Percentiles rank a stretch among this genome's conserved stretches.
Conservation (phyloP, 2,888 invertebrate genomes). For the Blastobasis lacticolella region DNA sequence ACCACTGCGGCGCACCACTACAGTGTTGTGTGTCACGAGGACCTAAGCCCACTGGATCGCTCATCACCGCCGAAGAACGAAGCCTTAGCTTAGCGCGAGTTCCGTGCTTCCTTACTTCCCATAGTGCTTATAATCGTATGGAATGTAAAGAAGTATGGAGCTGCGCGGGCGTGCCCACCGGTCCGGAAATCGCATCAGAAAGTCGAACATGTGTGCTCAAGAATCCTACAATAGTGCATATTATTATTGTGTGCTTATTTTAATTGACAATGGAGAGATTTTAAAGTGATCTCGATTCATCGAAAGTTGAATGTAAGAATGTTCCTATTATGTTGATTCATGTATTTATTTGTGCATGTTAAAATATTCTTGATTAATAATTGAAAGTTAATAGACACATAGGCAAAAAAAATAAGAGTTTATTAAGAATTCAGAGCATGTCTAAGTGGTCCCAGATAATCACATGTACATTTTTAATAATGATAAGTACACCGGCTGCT, state of each 20-base stretch:
- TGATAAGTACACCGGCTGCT: slow-evolving; percentile 39
- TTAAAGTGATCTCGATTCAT: slow-evolving; percentile 18
- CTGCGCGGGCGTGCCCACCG: slow-evolving; percentile 70
- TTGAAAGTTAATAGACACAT: background rate
- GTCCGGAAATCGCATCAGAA: slow-evolving; percentile 34
- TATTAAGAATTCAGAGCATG: slow-evolving; percentile 1
- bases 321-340: slow-evolving; percentile 4
- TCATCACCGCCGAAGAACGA: slow-evolving; percentile 33
- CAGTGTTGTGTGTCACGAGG: slow-evolving; percentile 9
- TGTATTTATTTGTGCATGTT: background rate
- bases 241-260: slow-evolving; percentile 24
- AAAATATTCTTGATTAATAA: background rate
- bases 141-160: slow-evolving; percentile 99
- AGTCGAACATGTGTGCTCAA: slow-evolving; percentile 30
- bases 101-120: slow-evolving; percentile 98
- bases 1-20: slow-evolving; percentile 14
- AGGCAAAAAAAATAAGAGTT: slow-evolving; percentile 8
- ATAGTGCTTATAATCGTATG: slow-evolving; percentile 89
- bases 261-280: slow-evolving; percentile 15
- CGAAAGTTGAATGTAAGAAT: slow-evolving; percentile 10
- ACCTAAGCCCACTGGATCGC: slow-evolving; percentile 13
- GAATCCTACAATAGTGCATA: slow-evolving; percentile 22
- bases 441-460: too few species aligned
- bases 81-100: slow-evolving; percentile 77
- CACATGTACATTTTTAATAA: too few species aligned